These are phyloP conservation scores for Tapirus indicus DNA, from an alignment of 2,797 vertebrate species.

Conservation along the genomic window DNA sequence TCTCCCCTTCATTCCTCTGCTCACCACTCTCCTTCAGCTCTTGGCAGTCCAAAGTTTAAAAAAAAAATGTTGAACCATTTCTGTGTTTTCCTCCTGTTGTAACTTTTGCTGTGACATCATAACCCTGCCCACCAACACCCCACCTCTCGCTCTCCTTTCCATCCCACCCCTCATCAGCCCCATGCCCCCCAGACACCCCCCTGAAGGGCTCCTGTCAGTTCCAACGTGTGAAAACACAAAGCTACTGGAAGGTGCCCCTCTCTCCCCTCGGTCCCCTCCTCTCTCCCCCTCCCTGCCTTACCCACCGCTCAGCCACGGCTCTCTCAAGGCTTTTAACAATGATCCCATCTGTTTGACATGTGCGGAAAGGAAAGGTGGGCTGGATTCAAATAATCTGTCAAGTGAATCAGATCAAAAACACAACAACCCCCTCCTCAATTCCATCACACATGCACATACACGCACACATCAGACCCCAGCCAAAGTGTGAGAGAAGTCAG, in stretches of 20 bases:
- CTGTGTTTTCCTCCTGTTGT: slow-evolving; percentile 83
- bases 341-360: slow-evolving; percentile 83
- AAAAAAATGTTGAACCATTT: slow-evolving; percentile 87
- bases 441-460: slow-evolving; percentile 34
- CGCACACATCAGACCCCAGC: not conserved
- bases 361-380: slow-evolving; percentile 84
- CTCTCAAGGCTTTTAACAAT: slow-evolving; percentile 78
- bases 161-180: slow-evolving; percentile 80
- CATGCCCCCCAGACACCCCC: slow-evolving; percentile 61
- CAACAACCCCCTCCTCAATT: slow-evolving; percentile 68
- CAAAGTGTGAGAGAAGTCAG: slow-evolving; percentile 56
- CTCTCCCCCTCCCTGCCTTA: slow-evolving; percentile 71
- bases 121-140: slow-evolving; percentile 81
- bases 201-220: slow-evolving; percentile 64
- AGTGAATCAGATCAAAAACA: slow-evolving; percentile 71
- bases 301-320: slow-evolving; percentile 72
- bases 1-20: slow-evolving; percentile 83
- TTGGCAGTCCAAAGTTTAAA: slow-evolving; percentile 83
- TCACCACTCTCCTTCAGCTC: slow-evolving; percentile 86
- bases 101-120: slow-evolving; percentile 84
- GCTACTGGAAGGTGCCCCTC: slow-evolving; percentile 57
- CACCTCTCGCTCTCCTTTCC: slow-evolving; percentile 74
- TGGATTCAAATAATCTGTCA: slow-evolving; percentile 77
- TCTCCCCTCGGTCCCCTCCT: slow-evolving; percentile 50
- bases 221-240: slow-evolving; percentile 68